These are phyloP conservation scores for Agriopis leucophaearia DNA, from an alignment of 2,888 invertebrate genomes.

Conservation along the genomic window DNA sequence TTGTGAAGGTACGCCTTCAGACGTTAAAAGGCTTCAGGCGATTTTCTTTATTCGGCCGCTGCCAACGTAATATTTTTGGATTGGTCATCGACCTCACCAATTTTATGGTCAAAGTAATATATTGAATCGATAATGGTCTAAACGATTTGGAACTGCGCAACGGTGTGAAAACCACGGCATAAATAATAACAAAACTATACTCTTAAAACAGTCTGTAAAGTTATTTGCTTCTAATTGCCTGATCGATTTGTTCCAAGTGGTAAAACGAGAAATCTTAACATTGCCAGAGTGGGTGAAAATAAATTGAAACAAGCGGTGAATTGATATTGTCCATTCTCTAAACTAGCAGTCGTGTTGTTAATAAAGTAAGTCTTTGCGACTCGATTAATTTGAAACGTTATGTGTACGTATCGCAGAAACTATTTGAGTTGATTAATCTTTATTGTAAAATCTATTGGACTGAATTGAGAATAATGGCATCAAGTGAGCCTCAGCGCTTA, in stretches of 20 bases:
- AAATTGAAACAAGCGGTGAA: slow-evolving; percentile 33
- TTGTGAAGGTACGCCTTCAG: slow-evolving; percentile 72
- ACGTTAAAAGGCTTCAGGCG: slow-evolving; percentile 73
- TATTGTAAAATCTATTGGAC: slow-evolving; percentile 58
- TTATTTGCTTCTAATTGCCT: slow-evolving; percentile 63
- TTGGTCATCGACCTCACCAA: slow-evolving; percentile 71
- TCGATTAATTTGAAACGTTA: slow-evolving; percentile 45
- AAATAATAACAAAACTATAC: slow-evolving; percentile 37
- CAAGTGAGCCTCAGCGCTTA: slow-evolving; percentile 42
- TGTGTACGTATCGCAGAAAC: slow-evolving; percentile 44
- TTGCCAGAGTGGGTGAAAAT: slow-evolving; percentile 36
- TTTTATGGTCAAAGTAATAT: slow-evolving; percentile 77
- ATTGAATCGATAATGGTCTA: slow-evolving; percentile 76
- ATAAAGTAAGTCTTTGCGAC: slow-evolving; percentile 36
- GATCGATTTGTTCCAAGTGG: slow-evolving; percentile 48
- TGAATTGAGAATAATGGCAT: slow-evolving; percentile 57
- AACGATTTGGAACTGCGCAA: slow-evolving; percentile 73
- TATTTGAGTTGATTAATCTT: slow-evolving; percentile 56
- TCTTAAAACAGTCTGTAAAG: slow-evolving; percentile 46
- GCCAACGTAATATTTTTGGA: slow-evolving; percentile 65
- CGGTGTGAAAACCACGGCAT: slow-evolving; percentile 60
- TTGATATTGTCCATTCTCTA: slow-evolving; percentile 36
- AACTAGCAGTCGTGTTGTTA: slow-evolving; percentile 26
- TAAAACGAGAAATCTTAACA: slow-evolving; percentile 52
- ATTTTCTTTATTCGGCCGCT: slow-evolving; percentile 74